Conservation (phyloP, 2,888 invertebrate species). For the Branchinecta sandiegonensis region DNA sequence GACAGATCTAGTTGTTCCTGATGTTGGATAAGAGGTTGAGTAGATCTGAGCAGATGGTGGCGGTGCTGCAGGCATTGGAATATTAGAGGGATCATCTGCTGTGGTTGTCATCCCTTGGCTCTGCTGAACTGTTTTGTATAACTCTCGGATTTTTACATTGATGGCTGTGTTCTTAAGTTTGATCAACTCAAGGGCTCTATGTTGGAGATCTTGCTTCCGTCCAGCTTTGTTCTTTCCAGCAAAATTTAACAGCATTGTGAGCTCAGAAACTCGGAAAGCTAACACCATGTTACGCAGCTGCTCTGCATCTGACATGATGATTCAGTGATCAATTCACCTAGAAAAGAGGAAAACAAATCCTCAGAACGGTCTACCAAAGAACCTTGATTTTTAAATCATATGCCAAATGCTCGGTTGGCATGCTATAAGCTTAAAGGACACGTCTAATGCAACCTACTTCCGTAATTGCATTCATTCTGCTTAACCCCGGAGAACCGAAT, state of each 20-base stretch:
- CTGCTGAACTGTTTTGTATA: conserved; percentile 49
- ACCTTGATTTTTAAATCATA: too few relatives aligned
- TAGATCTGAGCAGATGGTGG: neutral
- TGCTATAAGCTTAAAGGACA: too few relatives aligned
- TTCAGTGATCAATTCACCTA: neutral
- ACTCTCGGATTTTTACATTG: conserved; percentile 48
- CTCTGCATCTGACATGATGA: conserved; percentile 23
- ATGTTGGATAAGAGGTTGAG: too few relatives aligned
- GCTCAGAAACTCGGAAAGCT: conserved; percentile 66
- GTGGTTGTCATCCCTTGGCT: conserved; percentile 29
- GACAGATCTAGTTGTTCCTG: too few relatives aligned
- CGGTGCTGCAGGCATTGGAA: conserved; percentile 4
- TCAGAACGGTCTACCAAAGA: too few relatives aligned
- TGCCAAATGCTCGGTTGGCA: too few relatives aligned
- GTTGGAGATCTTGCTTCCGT: conserved; percentile 61
- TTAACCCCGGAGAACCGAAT: too few relatives aligned
- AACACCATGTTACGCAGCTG: conserved; percentile 38
- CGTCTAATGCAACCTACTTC: too few relatives aligned
- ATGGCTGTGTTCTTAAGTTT: conserved; percentile 48
- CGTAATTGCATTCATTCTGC: too few relatives aligned
- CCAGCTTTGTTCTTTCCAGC: conserved; percentile 64
- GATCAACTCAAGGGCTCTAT: conserved; percentile 54
- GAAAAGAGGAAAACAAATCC: neutral
- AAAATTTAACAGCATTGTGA: conserved; percentile 64
- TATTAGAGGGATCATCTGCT: neutral